phyloP scores from a whole-genome alignment of 2,113 vertebrate species.

The Epinephelus cyanopodus region DNA sequence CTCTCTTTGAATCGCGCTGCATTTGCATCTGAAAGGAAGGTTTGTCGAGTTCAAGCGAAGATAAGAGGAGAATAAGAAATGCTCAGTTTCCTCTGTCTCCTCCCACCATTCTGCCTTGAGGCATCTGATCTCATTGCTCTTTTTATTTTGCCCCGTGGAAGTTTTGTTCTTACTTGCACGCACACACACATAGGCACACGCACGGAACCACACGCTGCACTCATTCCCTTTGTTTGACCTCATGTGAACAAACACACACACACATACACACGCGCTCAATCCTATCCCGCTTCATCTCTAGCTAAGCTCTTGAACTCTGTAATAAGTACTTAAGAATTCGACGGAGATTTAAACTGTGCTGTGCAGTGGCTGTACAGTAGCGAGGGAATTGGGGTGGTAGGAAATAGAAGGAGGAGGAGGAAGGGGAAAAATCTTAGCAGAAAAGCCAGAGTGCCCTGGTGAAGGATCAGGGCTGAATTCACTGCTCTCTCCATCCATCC shows the following conservation, averaged over 20 bases:
- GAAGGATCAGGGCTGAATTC: conserved; percentile 21
- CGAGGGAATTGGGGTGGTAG: conserved; percentile 25
- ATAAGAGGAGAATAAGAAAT: conserved; percentile 60
- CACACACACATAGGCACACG: not conserved
- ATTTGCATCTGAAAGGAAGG: conserved; percentile 80
- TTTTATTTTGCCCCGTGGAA: conserved; percentile 34
- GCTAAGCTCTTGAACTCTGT: conserved; percentile 60
- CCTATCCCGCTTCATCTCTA: conserved; percentile 30
- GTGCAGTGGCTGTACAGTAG: conserved; percentile 49
- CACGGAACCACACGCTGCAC: not conserved
- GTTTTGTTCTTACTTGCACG: not conserved
- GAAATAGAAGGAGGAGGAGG: not conserved
- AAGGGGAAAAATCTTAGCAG: not conserved
- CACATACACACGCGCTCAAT: not conserved
- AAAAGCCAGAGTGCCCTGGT: not conserved
- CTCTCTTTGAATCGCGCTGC: conserved; percentile 67
- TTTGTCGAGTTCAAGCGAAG: conserved; percentile 71
- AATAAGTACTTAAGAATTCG: conserved; percentile 68
- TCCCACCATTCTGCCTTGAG: conserved; percentile 55
- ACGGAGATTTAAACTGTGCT: conserved; percentile 58
- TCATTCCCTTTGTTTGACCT: conserved; percentile 51
- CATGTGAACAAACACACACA: conserved; percentile 28
- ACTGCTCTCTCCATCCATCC: conserved; percentile 41
- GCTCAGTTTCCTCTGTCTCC: conserved; percentile 43
- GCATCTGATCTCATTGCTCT: conserved; percentile 57